Percentiles rank a stretch among this genome's conserved stretches.
Evolutionary conservation across 92 coral and sea anemone species (phyloP).

Genomic region (Hydrozoanthus gracilis): DNA sequence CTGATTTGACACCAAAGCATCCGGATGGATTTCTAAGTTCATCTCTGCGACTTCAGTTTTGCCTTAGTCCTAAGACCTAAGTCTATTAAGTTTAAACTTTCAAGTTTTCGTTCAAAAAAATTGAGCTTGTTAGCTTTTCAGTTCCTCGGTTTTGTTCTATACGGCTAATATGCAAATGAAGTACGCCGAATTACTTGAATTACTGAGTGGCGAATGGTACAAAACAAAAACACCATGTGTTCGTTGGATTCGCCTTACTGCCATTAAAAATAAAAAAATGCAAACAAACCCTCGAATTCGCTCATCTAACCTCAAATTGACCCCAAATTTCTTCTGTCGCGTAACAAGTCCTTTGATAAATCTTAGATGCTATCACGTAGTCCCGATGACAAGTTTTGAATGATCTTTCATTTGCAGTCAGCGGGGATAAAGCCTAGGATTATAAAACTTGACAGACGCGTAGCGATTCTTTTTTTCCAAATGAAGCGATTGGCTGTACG

Average conservation of each 20-base stretch:
- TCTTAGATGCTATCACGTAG: slow-evolving; percentile 13
- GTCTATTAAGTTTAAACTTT: not conserved
- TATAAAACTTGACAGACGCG: not conserved
- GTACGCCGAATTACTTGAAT: too few species aligned
- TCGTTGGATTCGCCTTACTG: not conserved
- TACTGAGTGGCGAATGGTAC: slow-evolving; percentile 12
- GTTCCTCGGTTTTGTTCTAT: slow-evolving; percentile 17
- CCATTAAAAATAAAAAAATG: slow-evolving; percentile 1
- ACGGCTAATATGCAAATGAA: slow-evolving; percentile 40
- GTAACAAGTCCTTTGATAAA: not conserved
- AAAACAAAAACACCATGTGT: slow-evolving; percentile 27
- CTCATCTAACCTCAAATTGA: slow-evolving; percentile 4
- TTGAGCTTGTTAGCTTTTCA: slow-evolving; percentile 14
- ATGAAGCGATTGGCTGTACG: slow-evolving; percentile 16
- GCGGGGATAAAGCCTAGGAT: not conserved
- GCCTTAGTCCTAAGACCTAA: not conserved
- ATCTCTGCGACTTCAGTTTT: not conserved
- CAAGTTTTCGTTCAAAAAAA: slow-evolving; percentile 2
- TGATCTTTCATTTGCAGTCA: slow-evolving; percentile 1
- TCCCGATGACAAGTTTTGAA: slow-evolving; percentile 36
- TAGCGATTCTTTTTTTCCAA: not conserved
- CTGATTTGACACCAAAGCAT: slow-evolving; percentile 84
- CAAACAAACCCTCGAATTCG: slow-evolving; percentile 7
- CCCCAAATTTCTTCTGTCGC: slow-evolving; percentile 3
- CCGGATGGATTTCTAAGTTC: slow-evolving; percentile 91